phyloP scores from a whole-genome alignment of 2,113 vertebrate species.

The Pterocles gutturalis region DNA sequence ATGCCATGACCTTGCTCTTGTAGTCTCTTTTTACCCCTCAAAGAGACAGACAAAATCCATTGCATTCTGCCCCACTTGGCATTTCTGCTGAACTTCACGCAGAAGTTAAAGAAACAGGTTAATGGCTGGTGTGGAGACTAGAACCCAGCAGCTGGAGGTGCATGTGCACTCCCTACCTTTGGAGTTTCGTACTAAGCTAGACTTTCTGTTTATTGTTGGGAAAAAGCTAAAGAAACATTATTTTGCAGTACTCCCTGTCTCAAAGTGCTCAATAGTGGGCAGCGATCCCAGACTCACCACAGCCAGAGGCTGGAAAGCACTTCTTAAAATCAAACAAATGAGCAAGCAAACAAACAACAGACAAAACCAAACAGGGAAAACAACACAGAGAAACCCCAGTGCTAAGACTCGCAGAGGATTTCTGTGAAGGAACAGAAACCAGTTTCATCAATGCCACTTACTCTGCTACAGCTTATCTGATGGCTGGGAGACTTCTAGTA shows the following conservation, averaged over 20 bases:
- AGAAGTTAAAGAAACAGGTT: neutral
- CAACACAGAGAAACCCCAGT: neutral
- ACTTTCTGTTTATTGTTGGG: neutral
- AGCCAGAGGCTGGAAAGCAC: neutral
- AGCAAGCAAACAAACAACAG: constrained; percentile 16
- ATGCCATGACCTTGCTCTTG: neutral
- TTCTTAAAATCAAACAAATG: constrained; percentile 1
- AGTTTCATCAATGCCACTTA: neutral
- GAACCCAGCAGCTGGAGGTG: neutral
- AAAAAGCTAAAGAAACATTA: neutral
- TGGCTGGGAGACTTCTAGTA: neutral
- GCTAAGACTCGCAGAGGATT: neutral
- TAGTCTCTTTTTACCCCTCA: neutral
- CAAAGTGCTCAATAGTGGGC: neutral
- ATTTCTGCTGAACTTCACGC: neutral
- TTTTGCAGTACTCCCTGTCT: neutral
- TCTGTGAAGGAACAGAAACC: neutral
- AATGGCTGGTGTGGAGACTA: neutral
- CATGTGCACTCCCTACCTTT: neutral
- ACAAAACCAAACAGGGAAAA: neutral
- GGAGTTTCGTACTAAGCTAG: neutral
- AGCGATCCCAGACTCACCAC: neutral
- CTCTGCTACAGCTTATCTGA: neutral
- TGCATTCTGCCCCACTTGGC: neutral
- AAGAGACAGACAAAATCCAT: neutral